Conservation (phyloP, 2,888 invertebrate species). For the Drosophila putrida region DNA sequence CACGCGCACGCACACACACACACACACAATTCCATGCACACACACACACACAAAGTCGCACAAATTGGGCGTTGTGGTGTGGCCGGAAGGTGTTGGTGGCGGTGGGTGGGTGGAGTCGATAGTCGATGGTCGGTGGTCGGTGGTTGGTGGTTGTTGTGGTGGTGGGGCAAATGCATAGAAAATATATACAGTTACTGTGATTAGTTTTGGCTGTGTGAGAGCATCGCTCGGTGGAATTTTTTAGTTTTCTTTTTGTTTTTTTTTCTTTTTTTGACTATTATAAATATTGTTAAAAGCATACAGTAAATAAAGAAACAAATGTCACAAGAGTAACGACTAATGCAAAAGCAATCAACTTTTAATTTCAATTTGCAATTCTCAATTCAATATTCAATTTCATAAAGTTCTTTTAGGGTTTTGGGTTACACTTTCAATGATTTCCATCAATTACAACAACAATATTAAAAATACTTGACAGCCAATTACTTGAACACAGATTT, state of each 20-base stretch:
- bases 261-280: conserved; percentile 40
- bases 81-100: conserved; percentile 36
- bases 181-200: conserved; percentile 80
- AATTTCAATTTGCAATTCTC: conserved; percentile 50
- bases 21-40: conserved; percentile 4
- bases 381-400: conserved; percentile 40
- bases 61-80: conserved; percentile 39
- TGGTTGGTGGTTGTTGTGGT: conserved; percentile 52
- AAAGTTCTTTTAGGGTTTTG: conserved; percentile 53
- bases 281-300: conserved; percentile 70
- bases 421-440: conserved; percentile 37
- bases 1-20: conserved; percentile 34
- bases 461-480: conserved; percentile 56
- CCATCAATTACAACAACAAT: conserved; percentile 76
- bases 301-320: conserved; percentile 56
- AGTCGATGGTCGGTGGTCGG: conserved; percentile 19
- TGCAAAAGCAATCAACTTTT: conserved; percentile 80
- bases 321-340: conserved; percentile 73
- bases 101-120: conserved; percentile 55
- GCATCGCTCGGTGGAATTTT: conserved; percentile 57
- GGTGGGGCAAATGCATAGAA: conserved; percentile 78
- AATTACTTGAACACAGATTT: conserved; percentile 41
- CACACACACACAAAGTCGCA: neutral
- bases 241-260: conserved; percentile 30
- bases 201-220: conserved; percentile 74